A percentile compares a stretch with the other conserved stretches of the same genome.
phyloP scores from a whole-genome alignment of 2,797 vertebrate species.

The Esox lucius region DNA sequence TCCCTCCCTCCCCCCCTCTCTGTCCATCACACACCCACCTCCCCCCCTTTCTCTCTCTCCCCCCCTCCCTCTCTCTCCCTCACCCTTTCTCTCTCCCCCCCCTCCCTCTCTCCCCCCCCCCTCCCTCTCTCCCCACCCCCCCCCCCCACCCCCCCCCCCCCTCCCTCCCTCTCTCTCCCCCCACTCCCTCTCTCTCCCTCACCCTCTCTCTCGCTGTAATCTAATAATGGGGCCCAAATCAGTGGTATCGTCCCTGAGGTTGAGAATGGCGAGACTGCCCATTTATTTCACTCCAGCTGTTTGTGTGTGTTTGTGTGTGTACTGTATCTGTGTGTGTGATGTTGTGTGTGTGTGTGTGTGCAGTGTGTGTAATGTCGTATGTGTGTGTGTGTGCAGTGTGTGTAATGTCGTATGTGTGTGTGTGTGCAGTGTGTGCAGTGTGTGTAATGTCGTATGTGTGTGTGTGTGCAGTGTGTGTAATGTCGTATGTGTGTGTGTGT shows the following conservation, averaged over 20 bases:
- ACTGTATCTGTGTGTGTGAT: conserved; percentile 8
- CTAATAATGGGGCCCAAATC: conserved; percentile 20
- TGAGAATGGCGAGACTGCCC: neutral
- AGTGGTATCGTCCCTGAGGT: conserved; percentile 3
- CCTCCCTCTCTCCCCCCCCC: too few species aligned
- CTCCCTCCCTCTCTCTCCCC: too few species aligned
- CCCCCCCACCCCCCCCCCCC: too few species aligned
- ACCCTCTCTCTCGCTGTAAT: conserved; percentile 10
- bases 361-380: neutral
- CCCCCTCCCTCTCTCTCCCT: neutral
- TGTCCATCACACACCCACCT: too few species aligned
- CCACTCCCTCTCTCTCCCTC: neutral
- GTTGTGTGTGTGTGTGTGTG: neutral
- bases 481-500: too few species aligned
- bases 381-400: too few species aligned
- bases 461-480: too few species aligned
- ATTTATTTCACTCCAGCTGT: conserved; percentile 2
- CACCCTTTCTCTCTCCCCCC: too few species aligned
- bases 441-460: too few species aligned
- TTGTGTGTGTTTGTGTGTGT: neutral
- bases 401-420: neutral
- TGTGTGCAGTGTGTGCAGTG: neutral
- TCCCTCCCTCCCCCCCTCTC: neutral
- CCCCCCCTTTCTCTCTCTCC: too few species aligned
- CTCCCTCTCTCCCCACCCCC: too few species aligned